Evolutionary conservation across 1,140 invertebrate species (phyloP).

Genomic region (Drosophila tsacasi): DNA sequence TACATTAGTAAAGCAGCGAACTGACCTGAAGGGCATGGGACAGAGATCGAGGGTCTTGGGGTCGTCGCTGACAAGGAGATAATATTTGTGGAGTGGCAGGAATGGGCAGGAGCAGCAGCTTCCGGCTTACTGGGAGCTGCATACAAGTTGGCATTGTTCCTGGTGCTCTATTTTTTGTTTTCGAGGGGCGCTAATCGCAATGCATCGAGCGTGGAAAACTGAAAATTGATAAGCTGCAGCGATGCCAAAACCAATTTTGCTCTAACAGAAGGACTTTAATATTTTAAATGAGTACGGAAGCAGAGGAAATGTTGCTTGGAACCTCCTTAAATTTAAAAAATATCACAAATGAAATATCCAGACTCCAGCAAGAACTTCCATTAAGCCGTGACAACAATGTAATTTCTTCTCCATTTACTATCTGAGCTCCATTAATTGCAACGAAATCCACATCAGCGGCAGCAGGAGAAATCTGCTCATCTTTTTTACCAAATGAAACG

Average conservation of each 20-base stretch:
- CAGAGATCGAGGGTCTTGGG: conserved; percentile 30
- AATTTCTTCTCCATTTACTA: background rate
- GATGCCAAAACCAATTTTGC: conserved; percentile 17
- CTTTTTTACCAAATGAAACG: conserved; percentile 2
- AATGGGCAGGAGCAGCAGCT: conserved; percentile 4
- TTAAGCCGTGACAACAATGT: background rate
- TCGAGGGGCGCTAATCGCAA: conserved; percentile 21
- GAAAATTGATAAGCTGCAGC: conserved; percentile 33
- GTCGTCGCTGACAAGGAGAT: conserved; percentile 36
- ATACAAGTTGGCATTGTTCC: conserved; percentile 25
- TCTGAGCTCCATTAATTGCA: conserved; percentile 6
- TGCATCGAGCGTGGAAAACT: conserved; percentile 26
- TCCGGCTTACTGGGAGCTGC: conserved; percentile 15
- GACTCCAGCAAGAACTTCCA: background rate
- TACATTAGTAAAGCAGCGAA: background rate
- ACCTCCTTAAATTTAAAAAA: background rate
- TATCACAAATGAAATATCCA: background rate
- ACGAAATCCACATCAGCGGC: conserved; percentile 2
- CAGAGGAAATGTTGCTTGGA: background rate
- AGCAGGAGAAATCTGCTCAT: background rate
- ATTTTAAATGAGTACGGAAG: background rate
- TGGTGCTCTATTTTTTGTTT: background rate
- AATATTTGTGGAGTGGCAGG: conserved; percentile 31
- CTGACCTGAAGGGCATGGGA: conserved; percentile 31
- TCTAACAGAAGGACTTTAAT: background rate